phyloP scores from a whole-genome alignment of 2,113 vertebrate genomes.

The Psittacara wagleri region DNA sequence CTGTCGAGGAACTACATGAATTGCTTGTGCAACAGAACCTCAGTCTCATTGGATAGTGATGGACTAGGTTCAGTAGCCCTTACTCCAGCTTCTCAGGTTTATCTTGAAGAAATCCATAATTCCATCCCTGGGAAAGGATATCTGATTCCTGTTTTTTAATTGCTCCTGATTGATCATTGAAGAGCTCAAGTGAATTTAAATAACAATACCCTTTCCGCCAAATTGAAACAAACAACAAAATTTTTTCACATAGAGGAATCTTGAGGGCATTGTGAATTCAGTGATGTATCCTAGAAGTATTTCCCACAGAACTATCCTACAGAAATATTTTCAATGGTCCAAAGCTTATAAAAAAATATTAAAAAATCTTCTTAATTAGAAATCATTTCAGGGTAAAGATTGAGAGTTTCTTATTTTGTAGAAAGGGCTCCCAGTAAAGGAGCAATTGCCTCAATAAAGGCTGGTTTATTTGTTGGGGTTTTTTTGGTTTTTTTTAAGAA shows the following conservation, averaged over 20 bases:
- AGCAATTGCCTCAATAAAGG: neutral
- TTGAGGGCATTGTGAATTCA: neutral
- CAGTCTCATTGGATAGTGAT: neutral
- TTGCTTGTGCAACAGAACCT: neutral
- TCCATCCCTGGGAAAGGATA: neutral
- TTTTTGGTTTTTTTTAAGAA: accelerated
- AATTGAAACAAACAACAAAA: neutral
- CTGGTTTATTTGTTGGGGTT: no score
- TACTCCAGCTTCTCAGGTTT: neutral
- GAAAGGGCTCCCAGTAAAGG: neutral
- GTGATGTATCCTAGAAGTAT: neutral
- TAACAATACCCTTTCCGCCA: neutral
- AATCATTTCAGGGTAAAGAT: neutral
- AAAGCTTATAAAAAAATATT: neutral
- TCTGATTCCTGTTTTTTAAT: neutral
- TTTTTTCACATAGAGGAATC: neutral
- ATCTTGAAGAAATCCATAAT: neutral
- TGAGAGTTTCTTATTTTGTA: neutral
- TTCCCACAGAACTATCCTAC: neutral
- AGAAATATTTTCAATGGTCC: neutral
- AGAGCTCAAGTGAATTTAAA: neutral
- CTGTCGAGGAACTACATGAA: neutral
- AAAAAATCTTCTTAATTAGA: neutral
- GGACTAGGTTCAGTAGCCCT: neutral
- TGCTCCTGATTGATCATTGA: neutral